These are phyloP conservation scores for Notarius lentiginosus DNA, from an alignment of 2,113 vertebrate genomes.

Conservation along the genomic window DNA sequence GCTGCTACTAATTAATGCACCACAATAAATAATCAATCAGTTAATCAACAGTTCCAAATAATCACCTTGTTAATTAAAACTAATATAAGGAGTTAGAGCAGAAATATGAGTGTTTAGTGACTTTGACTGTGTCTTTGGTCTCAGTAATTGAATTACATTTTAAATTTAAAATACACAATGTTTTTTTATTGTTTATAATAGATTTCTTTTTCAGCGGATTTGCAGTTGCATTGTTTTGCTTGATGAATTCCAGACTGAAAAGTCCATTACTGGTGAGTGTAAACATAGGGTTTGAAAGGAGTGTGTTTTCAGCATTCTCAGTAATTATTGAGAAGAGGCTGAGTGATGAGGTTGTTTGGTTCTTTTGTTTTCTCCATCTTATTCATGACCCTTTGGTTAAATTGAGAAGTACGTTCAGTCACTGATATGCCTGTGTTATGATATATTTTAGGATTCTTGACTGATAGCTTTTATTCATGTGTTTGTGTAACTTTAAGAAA, in stretches of 20 bases:
- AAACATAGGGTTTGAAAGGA: neutral
- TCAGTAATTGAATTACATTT: neutral
- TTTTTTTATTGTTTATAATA: neutral
- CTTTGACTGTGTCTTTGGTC: neutral
- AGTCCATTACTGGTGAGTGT: neutral
- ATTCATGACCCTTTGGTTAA: too few relatives aligned
- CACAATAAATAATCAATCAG: neutral
- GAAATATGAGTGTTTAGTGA: neutral
- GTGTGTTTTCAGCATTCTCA: neutral
- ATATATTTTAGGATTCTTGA: too few relatives aligned
- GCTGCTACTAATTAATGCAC: conserved; percentile 31
- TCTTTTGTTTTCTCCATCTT: neutral
- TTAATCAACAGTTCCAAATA: neutral
- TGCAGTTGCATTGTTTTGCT: neutral
- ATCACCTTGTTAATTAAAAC: neutral
- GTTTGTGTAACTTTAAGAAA: too few relatives aligned
- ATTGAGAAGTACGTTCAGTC: too few relatives aligned
- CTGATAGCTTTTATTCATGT: too few relatives aligned
- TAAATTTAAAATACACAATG: neutral
- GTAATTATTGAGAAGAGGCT: neutral
- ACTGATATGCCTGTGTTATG: too few relatives aligned
- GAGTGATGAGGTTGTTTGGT: neutral
- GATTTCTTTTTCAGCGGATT: neutral
- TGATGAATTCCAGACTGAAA: neutral
- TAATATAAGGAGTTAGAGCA: neutral